phyloP scores from a whole-genome alignment of 2,113 vertebrate genomes.

The Thryonomys swinderianus region DNA sequence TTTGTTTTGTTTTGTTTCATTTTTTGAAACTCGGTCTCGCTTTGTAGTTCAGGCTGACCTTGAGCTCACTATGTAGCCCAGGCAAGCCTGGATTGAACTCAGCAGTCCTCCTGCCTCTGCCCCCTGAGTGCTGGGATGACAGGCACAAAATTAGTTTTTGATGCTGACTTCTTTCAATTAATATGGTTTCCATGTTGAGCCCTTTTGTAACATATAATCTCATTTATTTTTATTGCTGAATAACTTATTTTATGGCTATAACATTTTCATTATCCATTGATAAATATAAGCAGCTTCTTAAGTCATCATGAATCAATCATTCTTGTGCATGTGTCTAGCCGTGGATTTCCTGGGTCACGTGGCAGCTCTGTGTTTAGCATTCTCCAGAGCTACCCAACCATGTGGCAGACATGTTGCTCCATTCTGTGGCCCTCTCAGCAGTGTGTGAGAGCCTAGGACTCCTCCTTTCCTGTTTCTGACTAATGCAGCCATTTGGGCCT shows the following conservation, averaged over 20 bases:
- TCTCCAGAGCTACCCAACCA: background rate
- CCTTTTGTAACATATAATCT: background rate
- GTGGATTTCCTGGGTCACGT: rapidly evolving
- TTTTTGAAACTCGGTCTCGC: too few relatives aligned
- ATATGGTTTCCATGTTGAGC: background rate
- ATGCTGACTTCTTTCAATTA: background rate
- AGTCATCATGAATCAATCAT: background rate
- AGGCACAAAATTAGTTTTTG: too few relatives aligned
- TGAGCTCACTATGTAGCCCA: too few relatives aligned
- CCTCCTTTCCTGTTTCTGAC: background rate
- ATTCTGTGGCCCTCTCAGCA: background rate
- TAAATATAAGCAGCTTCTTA: background rate
- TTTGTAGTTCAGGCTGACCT: too few relatives aligned
- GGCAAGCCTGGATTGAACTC: too few relatives aligned
- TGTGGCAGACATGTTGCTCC: background rate
- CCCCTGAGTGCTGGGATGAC: too few relatives aligned
- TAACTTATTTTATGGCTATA: background rate
- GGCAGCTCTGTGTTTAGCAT: background rate
- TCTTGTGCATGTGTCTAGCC: background rate
- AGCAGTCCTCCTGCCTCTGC: too few relatives aligned
- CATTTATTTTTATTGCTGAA: background rate
- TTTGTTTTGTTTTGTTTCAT: too few relatives aligned
- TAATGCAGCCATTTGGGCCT: background rate
- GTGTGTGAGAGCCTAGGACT: too few relatives aligned
- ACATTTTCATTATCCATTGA: background rate